A percentile compares a stretch with the other conserved stretches of the same genome.
phyloP scores from a whole-genome alignment of 2,888 invertebrate genomes.

The Cephus runcator region DNA sequence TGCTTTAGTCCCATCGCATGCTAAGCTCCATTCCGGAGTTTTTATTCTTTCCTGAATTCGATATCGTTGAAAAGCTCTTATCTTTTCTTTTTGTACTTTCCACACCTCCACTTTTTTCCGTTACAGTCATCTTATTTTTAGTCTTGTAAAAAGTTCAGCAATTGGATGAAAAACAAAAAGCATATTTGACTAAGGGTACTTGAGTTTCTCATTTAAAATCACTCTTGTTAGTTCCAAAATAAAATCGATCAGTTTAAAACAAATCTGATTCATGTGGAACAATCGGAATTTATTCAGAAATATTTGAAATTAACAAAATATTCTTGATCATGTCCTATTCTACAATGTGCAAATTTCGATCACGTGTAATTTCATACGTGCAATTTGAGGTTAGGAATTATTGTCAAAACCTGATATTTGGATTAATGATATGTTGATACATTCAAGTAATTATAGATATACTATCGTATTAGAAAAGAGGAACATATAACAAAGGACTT shows the following conservation, averaged over 20 bases:
- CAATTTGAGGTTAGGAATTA: background rate
- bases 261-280: background rate
- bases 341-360: background rate
- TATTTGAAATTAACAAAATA: background rate
- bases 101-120: background rate
- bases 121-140: background rate
- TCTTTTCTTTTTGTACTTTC: background rate
- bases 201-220: background rate
- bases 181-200: background rate
- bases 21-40: background rate
- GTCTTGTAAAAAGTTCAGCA: background rate
- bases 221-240: background rate
- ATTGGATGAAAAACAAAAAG: background rate
- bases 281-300: background rate
- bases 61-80: background rate
- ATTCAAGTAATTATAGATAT: background rate
- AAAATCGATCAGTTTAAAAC: background rate
- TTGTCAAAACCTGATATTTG: background rate
- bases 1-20: background rate
- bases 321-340: too few relatives aligned
- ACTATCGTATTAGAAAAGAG: background rate
- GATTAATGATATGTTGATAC: background rate
- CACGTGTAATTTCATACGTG: background rate
- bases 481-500: background rate
- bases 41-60: background rate